Conservation (phyloP, 1,140 invertebrate species). For the Papilio machaon region DNA sequence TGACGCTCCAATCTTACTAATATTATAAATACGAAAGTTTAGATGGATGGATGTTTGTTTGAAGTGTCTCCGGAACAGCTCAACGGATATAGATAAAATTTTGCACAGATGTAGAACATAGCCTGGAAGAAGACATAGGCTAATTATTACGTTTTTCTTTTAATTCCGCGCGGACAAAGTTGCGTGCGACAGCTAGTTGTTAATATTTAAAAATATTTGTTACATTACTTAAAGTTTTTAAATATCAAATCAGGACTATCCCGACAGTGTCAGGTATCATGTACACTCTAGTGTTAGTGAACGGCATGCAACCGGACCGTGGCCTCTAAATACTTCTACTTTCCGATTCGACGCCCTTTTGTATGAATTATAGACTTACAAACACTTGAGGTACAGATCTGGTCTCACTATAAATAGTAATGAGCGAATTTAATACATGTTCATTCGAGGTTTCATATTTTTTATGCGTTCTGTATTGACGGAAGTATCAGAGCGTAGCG, state of each 20-base stretch:
- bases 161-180: too few species aligned
- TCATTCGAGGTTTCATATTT: slow-evolving; percentile 1
- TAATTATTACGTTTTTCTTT: too few species aligned
- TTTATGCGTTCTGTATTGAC: background rate
- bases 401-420: slow-evolving; percentile 25
- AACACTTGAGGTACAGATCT: slow-evolving; percentile 40
- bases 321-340: slow-evolving; percentile 66
- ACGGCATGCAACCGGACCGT: slow-evolving; percentile 54
- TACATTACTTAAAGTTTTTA: background rate
- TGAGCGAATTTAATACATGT: slow-evolving; percentile 5
- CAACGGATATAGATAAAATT: too few species aligned
- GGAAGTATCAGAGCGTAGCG: background rate
- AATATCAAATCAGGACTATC: slow-evolving; percentile 22
- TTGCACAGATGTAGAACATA: too few species aligned
- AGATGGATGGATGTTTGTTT: too few species aligned
- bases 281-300: slow-evolving; percentile 48
- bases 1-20: too few species aligned
- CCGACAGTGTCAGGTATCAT: slow-evolving; percentile 22
- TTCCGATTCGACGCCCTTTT: slow-evolving; percentile 66
- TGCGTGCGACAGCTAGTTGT: too few species aligned
- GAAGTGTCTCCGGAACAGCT: too few species aligned
- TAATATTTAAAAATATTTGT: too few species aligned
- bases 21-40: too few species aligned
- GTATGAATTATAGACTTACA: slow-evolving; percentile 57
- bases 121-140: too few species aligned